Conservation (phyloP, 2,888 invertebrate genomes). For the Biston betularia region DNA sequence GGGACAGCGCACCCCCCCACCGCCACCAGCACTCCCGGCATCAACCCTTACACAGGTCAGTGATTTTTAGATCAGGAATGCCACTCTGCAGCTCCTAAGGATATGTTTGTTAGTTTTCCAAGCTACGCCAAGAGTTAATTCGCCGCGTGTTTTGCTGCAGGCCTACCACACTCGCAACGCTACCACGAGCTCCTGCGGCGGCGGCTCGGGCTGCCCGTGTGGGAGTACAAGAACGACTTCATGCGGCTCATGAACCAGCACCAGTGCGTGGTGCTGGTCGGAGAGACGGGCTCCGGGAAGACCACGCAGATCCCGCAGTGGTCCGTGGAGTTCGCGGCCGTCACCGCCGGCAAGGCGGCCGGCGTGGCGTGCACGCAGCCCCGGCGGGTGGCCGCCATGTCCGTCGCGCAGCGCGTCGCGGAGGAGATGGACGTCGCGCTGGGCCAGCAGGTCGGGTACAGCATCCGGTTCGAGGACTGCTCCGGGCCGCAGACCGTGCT, state of each 20-base stretch:
- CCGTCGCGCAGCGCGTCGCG: constrained; percentile 98
- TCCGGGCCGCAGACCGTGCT: constrained; percentile 97
- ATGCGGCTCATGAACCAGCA: constrained; percentile 96
- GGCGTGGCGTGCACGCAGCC: constrained; percentile 98
- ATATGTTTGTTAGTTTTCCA: too few relatives aligned
- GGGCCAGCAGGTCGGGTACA: constrained; percentile 85
- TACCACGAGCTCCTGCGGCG: constrained; percentile 96
- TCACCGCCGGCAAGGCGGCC: constrained; percentile 70
- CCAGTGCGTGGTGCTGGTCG: constrained; percentile 98
- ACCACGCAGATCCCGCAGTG: constrained; percentile 98
- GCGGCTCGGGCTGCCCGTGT: constrained; percentile 96
- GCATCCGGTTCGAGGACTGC: constrained; percentile 99
- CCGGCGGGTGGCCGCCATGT: constrained; percentile 99
- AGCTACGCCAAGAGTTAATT: too few relatives aligned
- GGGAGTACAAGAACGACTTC: constrained; percentile 98
- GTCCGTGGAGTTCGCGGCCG: constrained; percentile 78
- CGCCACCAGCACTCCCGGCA: constrained; percentile 80
- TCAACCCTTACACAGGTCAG: constrained; percentile 91
- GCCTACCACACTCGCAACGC: constrained; percentile 93
- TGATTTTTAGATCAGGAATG: too few relatives aligned
- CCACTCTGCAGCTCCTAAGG: too few relatives aligned
- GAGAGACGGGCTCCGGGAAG: constrained; percentile 99
- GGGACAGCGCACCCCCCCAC: constrained; percentile 63
- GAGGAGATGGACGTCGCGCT: constrained; percentile 99
- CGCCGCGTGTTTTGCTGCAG: too few relatives aligned